A percentile compares a stretch with the other conserved stretches of the same genome.
Evolutionary conservation across 1,140 invertebrate genomes (phyloP).

Genomic region (Pseudachorutes palmiensis): DNA sequence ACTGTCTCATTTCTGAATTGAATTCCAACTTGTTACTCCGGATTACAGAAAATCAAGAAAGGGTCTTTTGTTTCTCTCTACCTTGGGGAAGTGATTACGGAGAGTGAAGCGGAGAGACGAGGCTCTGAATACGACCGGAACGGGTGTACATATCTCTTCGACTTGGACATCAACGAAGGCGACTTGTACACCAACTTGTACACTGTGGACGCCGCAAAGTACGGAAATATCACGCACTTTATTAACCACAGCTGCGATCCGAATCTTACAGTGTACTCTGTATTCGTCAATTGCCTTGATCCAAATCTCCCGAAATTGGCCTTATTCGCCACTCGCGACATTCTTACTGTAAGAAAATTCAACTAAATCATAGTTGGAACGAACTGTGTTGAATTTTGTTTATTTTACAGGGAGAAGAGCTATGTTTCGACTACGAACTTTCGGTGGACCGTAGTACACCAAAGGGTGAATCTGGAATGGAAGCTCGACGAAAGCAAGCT

Average conservation of each 20-base stretch:
- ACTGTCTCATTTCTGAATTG: neutral
- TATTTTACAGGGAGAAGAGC: conserved; percentile 59
- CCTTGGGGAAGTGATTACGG: conserved; percentile 85
- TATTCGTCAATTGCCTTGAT: conserved; percentile 85
- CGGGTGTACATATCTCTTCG: conserved; percentile 84
- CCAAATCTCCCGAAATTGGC: conserved; percentile 77
- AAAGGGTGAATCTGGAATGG: neutral
- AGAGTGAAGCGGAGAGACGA: conserved; percentile 76
- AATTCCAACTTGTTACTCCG: neutral
- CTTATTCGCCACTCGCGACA: conserved; percentile 74
- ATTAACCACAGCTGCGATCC: conserved; percentile 72
- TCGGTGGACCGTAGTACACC: conserved; percentile 42
- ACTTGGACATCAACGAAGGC: conserved; percentile 79
- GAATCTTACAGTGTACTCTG: conserved; percentile 80
- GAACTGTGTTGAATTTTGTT: neutral
- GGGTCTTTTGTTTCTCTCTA: conserved; percentile 85
- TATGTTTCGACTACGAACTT: conserved; percentile 82
- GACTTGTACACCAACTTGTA: conserved; percentile 58
- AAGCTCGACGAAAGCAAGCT: conserved; percentile 21
- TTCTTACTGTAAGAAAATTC: conserved; percentile 43
- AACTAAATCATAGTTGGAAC: neutral
- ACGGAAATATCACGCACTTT: conserved; percentile 52
- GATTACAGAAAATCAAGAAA: conserved; percentile 51
- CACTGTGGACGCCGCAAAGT: conserved; percentile 50
- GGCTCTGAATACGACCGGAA: conserved; percentile 73